Evolutionary conservation across 2,113 vertebrate species (phyloP).

Genomic region (Donacobius atricapilla): DNA sequence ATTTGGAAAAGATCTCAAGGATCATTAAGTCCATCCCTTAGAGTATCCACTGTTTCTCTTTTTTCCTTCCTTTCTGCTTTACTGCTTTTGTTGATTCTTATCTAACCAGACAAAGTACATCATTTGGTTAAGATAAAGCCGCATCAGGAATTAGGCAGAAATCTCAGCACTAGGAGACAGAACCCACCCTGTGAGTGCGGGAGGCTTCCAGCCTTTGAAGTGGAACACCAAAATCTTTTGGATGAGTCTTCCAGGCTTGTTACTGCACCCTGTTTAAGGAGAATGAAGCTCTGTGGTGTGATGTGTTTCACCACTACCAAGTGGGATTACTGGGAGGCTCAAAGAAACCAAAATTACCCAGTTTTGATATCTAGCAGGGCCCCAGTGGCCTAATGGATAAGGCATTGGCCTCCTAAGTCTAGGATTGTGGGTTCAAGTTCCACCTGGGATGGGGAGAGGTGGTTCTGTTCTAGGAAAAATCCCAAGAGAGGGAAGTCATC

Average conservation of each 20-base stretch:
- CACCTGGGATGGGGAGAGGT: neutral
- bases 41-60: neutral
- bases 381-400: conserved; percentile 45
- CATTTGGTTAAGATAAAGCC: neutral
- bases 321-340: fast-evolving
- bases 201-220: neutral
- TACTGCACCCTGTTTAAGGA: neutral
- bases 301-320: fast-evolving
- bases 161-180: neutral
- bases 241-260: fast-evolving
- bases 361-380: fast-evolving
- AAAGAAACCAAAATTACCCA: neutral
- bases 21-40: neutral
- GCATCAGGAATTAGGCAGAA: neutral
- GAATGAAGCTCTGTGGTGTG: too few relatives aligned
- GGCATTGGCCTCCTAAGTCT: conserved; percentile 44
- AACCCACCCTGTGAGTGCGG: neutral
- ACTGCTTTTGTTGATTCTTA: neutral
- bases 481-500: neutral
- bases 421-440: conserved; percentile 32
- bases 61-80: neutral
- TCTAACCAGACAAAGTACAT: neutral
- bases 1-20: neutral
- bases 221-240: too few relatives aligned
- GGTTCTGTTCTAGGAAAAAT: neutral